These are phyloP conservation scores for Cossypha caffra DNA, from an alignment of 2,797 vertebrate genomes.

Conservation along the genomic window DNA sequence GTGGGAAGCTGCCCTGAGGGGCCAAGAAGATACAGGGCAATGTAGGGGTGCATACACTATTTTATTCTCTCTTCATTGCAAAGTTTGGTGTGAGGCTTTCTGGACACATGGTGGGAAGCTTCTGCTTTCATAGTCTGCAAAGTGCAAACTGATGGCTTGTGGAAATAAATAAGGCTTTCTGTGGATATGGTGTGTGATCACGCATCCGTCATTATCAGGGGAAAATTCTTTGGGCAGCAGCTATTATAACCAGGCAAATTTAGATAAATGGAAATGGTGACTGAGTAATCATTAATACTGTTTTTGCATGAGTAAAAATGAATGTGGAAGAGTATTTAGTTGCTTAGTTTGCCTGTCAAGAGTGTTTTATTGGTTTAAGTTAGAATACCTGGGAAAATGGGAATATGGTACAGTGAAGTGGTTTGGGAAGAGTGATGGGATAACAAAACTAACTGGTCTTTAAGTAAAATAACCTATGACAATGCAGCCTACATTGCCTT, in stretches of 20 bases:
- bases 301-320: conserved; percentile 25
- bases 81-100: neutral
- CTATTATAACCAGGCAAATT: conserved; percentile 35
- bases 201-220: conserved; percentile 24
- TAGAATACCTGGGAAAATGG: neutral
- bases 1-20: neutral
- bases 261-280: conserved; percentile 3
- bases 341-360: conserved; percentile 29
- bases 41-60: neutral
- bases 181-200: neutral
- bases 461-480: neutral
- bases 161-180: neutral
- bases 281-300: conserved; percentile 13
- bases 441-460: neutral
- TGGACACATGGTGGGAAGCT: neutral
- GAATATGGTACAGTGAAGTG: neutral
- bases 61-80: neutral
- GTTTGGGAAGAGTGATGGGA: neutral
- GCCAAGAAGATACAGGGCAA: neutral
- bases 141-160: neutral
- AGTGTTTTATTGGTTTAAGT: conserved; percentile 28
- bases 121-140: neutral
- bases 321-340: neutral
- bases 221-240: conserved; percentile 10
- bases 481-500: neutral